Conservation (phyloP, 2,888 invertebrate species). For the Nudaria mundana region DNA sequence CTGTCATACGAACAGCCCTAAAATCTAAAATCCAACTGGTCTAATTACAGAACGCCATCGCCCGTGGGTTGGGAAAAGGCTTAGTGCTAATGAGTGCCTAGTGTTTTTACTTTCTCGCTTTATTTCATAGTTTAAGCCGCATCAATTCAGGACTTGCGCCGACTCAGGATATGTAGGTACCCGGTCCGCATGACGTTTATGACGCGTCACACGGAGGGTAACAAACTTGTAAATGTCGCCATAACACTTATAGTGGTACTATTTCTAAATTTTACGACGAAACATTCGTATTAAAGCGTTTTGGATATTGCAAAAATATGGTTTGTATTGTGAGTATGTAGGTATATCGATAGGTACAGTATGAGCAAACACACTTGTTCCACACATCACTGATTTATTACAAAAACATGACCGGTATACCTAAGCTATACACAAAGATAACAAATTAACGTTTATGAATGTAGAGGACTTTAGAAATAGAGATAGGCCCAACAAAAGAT, state of each 20-base stretch:
- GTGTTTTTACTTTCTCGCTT: neutral
- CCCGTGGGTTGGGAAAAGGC: neutral
- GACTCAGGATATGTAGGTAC: slow-evolving; percentile 21
- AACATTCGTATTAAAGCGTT: neutral
- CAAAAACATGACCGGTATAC: too few species aligned
- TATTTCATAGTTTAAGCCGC: neutral
- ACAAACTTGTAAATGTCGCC: slow-evolving; percentile 29
- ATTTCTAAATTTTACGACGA: slow-evolving; percentile 18
- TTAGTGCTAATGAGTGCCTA: neutral
- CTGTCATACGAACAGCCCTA: too few species aligned
- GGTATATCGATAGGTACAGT: too few species aligned
- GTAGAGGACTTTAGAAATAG: too few species aligned
- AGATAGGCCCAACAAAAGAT: too few species aligned
- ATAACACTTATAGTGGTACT: slow-evolving; percentile 18
- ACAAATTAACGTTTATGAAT: too few species aligned
- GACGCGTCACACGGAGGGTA: slow-evolving; percentile 19
- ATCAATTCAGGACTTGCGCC: neutral
- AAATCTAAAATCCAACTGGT: too few species aligned
- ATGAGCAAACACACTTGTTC: too few species aligned
- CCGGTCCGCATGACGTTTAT: slow-evolving; percentile 21
- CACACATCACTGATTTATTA: too few species aligned
- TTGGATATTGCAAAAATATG: neutral
- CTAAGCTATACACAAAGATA: too few species aligned
- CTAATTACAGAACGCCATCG: too few species aligned
- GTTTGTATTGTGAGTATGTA: neutral